Evolutionary conservation across 2,888 invertebrate genomes (phyloP).

Genomic region (Cosmia trapezina): DNA sequence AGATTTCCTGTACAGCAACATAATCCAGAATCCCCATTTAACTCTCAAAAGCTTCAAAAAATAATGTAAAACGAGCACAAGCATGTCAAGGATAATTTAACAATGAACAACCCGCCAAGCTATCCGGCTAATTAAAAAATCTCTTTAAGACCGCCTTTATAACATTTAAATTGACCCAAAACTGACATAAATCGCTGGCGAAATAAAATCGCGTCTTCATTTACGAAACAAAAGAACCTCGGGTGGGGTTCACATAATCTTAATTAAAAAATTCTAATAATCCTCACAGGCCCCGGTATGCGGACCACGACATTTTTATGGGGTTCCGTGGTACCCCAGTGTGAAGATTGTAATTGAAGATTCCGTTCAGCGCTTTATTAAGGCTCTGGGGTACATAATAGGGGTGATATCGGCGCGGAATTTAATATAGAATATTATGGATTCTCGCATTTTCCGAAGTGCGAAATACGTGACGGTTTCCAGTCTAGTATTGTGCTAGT

Average conservation of each 20-base stretch:
- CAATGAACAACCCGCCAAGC: conserved; percentile 46
- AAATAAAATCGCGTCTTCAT: conserved; percentile 67
- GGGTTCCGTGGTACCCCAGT: conserved; percentile 41
- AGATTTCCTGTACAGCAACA: conserved; percentile 14
- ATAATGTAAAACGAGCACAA: conserved; percentile 33
- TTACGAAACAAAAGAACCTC: conserved; percentile 57
- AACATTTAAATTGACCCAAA: conserved; percentile 66
- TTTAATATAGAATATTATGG: conserved; percentile 59
- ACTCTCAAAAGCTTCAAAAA: conserved; percentile 27
- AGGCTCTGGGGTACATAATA: conserved; percentile 54
- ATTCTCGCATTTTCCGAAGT: conserved; percentile 50
- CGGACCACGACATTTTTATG: conserved; percentile 55
- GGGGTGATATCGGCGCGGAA: conserved; percentile 52
- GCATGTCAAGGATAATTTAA: conserved; percentile 48
- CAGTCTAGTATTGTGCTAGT: neutral
- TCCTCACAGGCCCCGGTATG: conserved; percentile 53
- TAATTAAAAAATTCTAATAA: conserved; percentile 71
- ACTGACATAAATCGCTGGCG: conserved; percentile 61
- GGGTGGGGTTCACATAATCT: conserved; percentile 65
- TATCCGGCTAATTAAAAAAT: conserved; percentile 64
- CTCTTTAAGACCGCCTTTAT: conserved; percentile 56
- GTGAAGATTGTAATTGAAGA: conserved; percentile 57
- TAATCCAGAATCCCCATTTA: conserved; percentile 3
- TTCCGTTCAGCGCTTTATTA: conserved; percentile 61
- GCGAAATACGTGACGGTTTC: conserved; percentile 20